These are phyloP conservation scores for Atrichornis clamosus DNA, from an alignment of 2,113 vertebrate species.

Conservation along the genomic window DNA sequence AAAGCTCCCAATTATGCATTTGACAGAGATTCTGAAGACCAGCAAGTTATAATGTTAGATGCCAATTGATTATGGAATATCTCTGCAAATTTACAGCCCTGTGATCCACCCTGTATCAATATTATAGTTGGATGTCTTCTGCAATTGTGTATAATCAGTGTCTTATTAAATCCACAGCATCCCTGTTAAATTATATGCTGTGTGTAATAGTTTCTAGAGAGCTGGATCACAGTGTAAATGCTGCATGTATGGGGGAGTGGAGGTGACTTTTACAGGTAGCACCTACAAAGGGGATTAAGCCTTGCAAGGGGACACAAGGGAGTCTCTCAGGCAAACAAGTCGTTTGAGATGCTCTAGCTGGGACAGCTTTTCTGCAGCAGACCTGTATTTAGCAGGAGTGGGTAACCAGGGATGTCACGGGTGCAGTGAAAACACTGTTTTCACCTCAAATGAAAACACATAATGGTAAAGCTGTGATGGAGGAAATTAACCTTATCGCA, in stretches of 20 bases:
- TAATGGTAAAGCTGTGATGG: not conserved
- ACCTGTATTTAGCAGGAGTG: not conserved
- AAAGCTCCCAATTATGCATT: not conserved
- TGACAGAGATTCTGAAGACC: not conserved
- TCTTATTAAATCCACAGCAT: not conserved
- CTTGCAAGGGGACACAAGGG: not conserved
- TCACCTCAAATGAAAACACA: not conserved
- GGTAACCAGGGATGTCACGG: not conserved
- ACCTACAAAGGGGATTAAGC: not conserved
- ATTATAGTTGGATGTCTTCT: not conserved
- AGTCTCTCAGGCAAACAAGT: not conserved
- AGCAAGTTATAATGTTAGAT: not conserved
- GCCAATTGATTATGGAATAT: not conserved
- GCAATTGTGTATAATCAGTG: not conserved
- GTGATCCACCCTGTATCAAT: not conserved
- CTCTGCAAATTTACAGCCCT: not conserved
- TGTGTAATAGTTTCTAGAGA: not conserved
- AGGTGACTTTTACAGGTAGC: not conserved
- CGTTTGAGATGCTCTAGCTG: not conserved
- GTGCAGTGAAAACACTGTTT: not conserved
- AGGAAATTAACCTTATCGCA: not conserved
- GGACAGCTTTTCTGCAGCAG: not conserved
- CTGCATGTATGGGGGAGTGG: not conserved
- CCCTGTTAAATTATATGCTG: not conserved
- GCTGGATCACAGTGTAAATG: not conserved